Evolutionary conservation across 2,113 vertebrate species (phyloP).

Genomic region (Pavo muticus): DNA sequence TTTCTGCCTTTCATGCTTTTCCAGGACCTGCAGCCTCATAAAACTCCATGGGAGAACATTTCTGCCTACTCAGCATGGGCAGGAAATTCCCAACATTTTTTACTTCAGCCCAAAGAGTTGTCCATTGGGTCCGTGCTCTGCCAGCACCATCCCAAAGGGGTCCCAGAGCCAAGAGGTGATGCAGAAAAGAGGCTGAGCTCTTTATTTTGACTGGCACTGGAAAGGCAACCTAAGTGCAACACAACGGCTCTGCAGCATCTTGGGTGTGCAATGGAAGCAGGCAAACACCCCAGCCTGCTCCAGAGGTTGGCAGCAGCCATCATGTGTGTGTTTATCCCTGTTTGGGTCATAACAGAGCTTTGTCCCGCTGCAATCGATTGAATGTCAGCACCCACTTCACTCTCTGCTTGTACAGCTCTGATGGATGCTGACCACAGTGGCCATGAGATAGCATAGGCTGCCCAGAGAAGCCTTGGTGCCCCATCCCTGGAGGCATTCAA

Average conservation of each 20-base stretch:
- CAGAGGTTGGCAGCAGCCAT: neutral
- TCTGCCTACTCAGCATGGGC: neutral
- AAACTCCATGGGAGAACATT: neutral
- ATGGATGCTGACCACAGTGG: neutral
- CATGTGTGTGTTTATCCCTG: rapidly evolving
- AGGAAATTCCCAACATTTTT: conserved; percentile 58
- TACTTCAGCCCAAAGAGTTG: neutral
- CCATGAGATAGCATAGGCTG: neutral
- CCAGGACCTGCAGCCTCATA: conserved; percentile 24
- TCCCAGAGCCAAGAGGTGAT: neutral
- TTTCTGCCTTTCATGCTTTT: conserved; percentile 45
- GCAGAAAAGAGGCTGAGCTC: neutral
- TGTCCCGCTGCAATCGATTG: rapidly evolving
- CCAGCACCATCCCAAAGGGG: neutral
- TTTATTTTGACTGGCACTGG: neutral
- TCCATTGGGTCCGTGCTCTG: neutral
- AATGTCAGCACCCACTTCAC: neutral
- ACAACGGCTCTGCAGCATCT: neutral
- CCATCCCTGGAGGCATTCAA: neutral
- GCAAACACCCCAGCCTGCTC: neutral
- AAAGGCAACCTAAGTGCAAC: neutral
- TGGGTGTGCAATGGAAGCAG: neutral
- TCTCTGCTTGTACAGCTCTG: neutral
- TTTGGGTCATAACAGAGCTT: neutral
- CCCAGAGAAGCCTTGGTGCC: neutral